phyloP scores from a whole-genome alignment of 2,888 invertebrate species.

The Eucera pruinosa region DNA sequence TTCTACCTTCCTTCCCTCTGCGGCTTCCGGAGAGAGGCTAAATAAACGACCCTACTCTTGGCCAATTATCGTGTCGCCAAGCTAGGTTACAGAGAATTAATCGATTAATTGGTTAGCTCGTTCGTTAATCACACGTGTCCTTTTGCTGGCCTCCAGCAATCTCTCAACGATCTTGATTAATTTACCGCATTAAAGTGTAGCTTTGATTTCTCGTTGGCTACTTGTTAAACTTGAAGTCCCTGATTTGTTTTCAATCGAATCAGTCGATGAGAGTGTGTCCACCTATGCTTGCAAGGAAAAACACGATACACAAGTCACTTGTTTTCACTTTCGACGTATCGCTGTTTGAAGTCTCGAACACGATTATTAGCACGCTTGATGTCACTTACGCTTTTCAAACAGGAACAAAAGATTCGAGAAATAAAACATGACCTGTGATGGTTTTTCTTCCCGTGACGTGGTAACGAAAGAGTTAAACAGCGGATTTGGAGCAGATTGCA shows the following conservation, averaged over 20 bases:
- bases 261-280: background rate
- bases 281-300: no score
- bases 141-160: conserved; percentile 2
- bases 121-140: conserved; percentile 22
- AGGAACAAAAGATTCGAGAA: no score
- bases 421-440: no score
- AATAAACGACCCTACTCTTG: conserved; percentile 32
- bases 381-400: no score
- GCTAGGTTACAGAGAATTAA: conserved; percentile 13
- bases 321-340: no score
- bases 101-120: conserved; percentile 42
- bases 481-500: no score
- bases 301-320: no score
- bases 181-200: background rate
- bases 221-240: background rate
- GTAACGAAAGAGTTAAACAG: no score
- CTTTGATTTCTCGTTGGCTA: conserved; percentile 1
- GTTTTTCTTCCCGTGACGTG: no score
- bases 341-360: no score
- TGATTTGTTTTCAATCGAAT: no score
- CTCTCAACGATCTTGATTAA: conserved; percentile 9
- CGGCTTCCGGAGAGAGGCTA: background rate
- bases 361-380: no score
- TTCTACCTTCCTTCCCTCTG: conserved; percentile 2
- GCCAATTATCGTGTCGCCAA: conserved; percentile 25